Conservation (phyloP, 2,888 invertebrate species). For the Clepsis dumicolana region DNA sequence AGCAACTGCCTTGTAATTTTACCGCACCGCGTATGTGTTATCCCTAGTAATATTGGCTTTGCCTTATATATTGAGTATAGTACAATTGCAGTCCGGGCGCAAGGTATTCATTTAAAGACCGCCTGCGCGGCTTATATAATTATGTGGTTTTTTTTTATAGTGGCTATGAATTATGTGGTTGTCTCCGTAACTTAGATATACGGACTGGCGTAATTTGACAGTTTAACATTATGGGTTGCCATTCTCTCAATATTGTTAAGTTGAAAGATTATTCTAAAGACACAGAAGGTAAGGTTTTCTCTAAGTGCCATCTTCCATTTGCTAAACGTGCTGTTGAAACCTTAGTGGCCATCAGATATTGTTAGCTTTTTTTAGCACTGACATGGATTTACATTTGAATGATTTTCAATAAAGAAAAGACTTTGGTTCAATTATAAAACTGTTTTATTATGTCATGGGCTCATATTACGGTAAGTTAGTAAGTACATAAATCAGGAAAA, state of each 20-base stretch:
- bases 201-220: slow-evolving; percentile 32
- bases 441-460: no score
- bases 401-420: no score
- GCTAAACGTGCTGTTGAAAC: no score
- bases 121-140: slow-evolving; percentile 32
- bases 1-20: slow-evolving; percentile 27
- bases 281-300: not conserved
- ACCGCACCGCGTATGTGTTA: slow-evolving; percentile 19
- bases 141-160: slow-evolving; percentile 7
- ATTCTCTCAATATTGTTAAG: slow-evolving; percentile 7
- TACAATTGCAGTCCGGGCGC: slow-evolving; percentile 31
- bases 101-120: slow-evolving; percentile 40
- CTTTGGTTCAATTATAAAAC: no score
- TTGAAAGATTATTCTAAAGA: not conserved
- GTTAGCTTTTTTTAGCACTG: no score
- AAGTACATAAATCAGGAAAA: not conserved
- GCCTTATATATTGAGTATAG: slow-evolving; percentile 27
- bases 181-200: slow-evolving; percentile 11
- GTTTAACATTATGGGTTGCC: slow-evolving; percentile 14
- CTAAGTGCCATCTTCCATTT: not conserved
- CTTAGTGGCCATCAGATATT: no score
- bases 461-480: no score
- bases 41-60: slow-evolving; percentile 17
- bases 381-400: no score
- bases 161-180: slow-evolving; percentile 34